Evolutionary conservation across 2,888 invertebrate species (phyloP), one percentile per base, ranked within the genome.

Genomic region (Leucoma salicis): DNA sequence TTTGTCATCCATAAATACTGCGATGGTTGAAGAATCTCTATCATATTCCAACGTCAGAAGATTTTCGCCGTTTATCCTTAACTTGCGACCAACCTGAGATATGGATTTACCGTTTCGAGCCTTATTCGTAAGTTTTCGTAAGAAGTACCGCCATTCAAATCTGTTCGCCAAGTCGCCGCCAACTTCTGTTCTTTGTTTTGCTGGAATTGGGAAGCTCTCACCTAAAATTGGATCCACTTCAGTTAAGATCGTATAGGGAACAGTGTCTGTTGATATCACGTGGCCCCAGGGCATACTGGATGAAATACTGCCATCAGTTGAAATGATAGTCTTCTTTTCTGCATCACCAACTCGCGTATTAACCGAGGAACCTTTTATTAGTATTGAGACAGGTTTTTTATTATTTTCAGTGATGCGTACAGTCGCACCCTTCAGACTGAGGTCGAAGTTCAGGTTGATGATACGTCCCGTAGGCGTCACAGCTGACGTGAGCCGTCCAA

Each of bases 401-500:
- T 95, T 94, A 68, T 96, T 95, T 74, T 96, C 94, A 4, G 94
- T 94, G 0, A 97, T 94, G 67, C 94, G 94, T 0, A 97, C 96
- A 8, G 95, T 95, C 0, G 97, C 97, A 0, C 97, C 97, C 80
- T 96, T 96, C 10, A 96, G 86, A 66, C 96, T 97, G n/a, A 97
- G 89, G 79, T 97, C 97, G 69, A 97, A 97, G 2, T 94, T 94
- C 0, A 97, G 82, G 47, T 94, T 94, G 39, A 97, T 96, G 12
- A 97, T 95, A 83, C 97, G 94, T 4, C 98, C 98, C n/a, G 98
- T 98, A 0, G 99, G 98, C 4, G 97, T 97, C 0, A 98, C 96
- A 0, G 97, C 97, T 8, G 95, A 95, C 1, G 96, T 96, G 1
- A 98, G 88, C 42, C 98, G 92, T 1, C 99, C 99, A 70, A 97